phyloP scores from a whole-genome alignment of 2,888 invertebrate genomes.

The Platycnemis pennipes region DNA sequence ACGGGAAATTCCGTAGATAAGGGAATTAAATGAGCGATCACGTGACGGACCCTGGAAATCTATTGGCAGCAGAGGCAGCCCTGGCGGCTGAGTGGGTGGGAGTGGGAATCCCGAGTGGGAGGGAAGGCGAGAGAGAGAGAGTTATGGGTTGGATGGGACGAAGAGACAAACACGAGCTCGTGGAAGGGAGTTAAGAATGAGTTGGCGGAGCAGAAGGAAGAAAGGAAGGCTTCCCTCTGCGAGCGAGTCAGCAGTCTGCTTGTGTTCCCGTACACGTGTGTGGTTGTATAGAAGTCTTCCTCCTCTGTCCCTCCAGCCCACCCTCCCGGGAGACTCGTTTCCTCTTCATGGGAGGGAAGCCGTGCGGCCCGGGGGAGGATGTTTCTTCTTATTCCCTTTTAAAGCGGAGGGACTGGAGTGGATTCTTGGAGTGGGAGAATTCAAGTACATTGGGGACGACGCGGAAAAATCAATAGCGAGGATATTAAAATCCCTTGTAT shows the following conservation, averaged over 20 bases:
- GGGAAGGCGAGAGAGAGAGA: neutral
- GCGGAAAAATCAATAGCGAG: neutral
- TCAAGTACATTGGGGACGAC: neutral
- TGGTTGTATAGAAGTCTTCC: neutral
- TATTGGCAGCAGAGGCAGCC: no score
- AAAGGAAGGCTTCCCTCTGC: neutral
- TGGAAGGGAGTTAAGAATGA: neutral
- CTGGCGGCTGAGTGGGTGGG: neutral
- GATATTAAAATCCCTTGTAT: neutral
- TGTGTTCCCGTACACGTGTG: neutral
- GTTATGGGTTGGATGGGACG: neutral
- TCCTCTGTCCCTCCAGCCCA: neutral
- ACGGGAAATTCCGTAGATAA: neutral
- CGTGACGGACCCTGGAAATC: neutral
- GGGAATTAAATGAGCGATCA: neutral
- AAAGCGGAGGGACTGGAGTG: no score
- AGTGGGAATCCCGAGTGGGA: no score
- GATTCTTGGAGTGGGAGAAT: no score
- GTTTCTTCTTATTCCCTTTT: neutral
- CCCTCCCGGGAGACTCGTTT: neutral
- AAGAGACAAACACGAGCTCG: neutral
- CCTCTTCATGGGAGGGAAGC: neutral
- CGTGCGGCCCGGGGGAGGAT: neutral
- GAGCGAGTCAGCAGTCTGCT: neutral
- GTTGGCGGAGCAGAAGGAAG: neutral